A percentile compares a stretch with the other conserved stretches of the same genome.
Conservation (phyloP, 2,888 invertebrate species). For the Drosophila cognata region DNA sequence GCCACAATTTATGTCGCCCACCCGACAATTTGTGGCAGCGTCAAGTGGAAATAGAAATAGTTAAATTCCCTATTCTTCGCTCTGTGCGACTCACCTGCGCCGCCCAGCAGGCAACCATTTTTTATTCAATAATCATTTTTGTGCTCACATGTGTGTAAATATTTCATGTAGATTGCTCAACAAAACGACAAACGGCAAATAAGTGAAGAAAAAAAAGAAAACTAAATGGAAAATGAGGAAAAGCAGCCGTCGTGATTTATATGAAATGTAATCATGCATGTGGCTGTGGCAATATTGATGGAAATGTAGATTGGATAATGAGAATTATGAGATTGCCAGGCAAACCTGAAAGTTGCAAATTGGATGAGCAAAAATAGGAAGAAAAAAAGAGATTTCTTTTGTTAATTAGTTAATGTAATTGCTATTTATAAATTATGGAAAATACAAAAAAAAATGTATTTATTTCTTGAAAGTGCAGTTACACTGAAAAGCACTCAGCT, state of each 20-base stretch:
- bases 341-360: not conserved
- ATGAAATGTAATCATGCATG: not conserved
- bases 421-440: no score
- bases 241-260: slow-evolving; percentile 8
- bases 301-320: not conserved
- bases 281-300: not conserved
- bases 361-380: not conserved
- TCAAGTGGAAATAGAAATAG: slow-evolving; percentile 30
- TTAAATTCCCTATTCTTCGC: slow-evolving; percentile 1
- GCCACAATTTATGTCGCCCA: slow-evolving; percentile 46
- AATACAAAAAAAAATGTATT: no score
- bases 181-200: slow-evolving; percentile 16
- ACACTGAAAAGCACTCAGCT: not conserved
- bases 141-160: slow-evolving; percentile 20
- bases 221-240: slow-evolving; percentile 23
- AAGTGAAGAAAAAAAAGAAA: slow-evolving; percentile 1
- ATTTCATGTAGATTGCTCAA: slow-evolving; percentile 49
- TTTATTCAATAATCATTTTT: slow-evolving; percentile 48
- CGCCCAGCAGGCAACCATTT: slow-evolving; percentile 49
- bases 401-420: not conserved
- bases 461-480: not conserved
- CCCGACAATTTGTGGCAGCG: slow-evolving; percentile 40
- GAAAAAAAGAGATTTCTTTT: not conserved
- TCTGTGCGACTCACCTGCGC: not conserved
- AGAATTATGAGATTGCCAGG: not conserved